Base-by-base conservation (phyloP, 2,113 vertebrate genomes). In the Rhinoderma darwinii region DNA sequence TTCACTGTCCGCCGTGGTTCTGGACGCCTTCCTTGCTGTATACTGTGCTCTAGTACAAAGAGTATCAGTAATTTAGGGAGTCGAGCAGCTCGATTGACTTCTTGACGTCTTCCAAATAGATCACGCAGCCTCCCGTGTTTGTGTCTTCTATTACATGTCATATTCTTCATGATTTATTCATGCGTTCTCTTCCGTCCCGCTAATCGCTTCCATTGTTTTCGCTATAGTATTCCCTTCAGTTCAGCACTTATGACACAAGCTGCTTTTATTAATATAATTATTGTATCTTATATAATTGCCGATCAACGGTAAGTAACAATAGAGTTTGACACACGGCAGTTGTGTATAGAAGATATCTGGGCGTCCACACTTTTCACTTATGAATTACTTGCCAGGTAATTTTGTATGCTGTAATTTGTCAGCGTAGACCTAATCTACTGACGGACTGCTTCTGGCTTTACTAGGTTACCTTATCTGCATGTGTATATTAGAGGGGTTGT, bases 121-220 rank as follows among this genome's bases (percentile, higher is more conserved):
- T 76, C 59, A 15, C 20, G 12, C 22, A 41, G 32, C 50, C 56
- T 74, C 27, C 3, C 50, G 56, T 74, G 37, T 75, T 84, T 84
- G 51, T 43, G 78, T 1, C 35, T 25, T 80, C 35, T 80, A 25
- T 56, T 12, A 39, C 22, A 59, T 80, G 51, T 80, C 50, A 75
- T 77, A 61, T n/a, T 41, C 22, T 9, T 51, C 43, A 59, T 84
- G 70, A 75, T 61, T 76, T 59, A 84, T 84, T 84, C 50, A 59
- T 84, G 9, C 22, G 4, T 35, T 54, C 41, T 54, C 43, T 73
- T 41, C 30, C 47, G 39, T 72, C 37, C 5, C 17, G 8, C n/a
- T 43, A 35, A 15, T 80, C 11, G 22, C 32, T 59, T 41, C 25
- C 25, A 61, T 63, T 81, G 78, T 61, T n/a, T 15, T 63, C 11